Base-by-base conservation (phyloP, 2,888 invertebrate genomes). In the Dolichopus griseipennis region DNA sequence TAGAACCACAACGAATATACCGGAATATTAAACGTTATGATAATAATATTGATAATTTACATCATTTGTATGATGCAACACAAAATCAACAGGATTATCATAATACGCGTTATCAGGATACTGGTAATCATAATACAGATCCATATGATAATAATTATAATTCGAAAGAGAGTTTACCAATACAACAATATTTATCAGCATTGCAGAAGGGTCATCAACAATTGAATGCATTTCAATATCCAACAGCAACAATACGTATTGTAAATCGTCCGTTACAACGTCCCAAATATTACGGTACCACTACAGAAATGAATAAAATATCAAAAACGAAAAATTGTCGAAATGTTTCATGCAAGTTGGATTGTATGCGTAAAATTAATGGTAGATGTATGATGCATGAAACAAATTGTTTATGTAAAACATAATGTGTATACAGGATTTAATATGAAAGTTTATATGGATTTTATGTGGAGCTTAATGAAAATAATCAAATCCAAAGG, bases 331-430 rank as follows among this genome's bases (percentile, higher is more conserved):
- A 52, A 52, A 52, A 52, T 52, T 52, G 52, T 52, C 15, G n/a
- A 18, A 52, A 52, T 52, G 52, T 52, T 52, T 52, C 52, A 52
- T 52, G 52, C 18, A 52, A 52, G 18, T n/a, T 52, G 18, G 52
- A 52, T 52, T 52, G 52, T 52, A 52, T 52, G 52, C 15, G n/a
- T 18, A 52, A 52, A 52, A 52, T 52, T n/a, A 52, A 52, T 18
- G 52, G 52, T 52, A 52, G 15, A 52, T 52, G 52, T 52, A 52
- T 52, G 52, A 52, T 52, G 6, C 9, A 15, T 52, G 52, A 52
- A 52, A 52, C 52, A 18, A 52, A 52, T 52, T 52, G 52, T 52
- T 52, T 52, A 52, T 52, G 52, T n/a, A 52, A 52, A 18, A 52
- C 12, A 18, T 52, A n/a, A 18, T 2, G 15, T 4, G 18, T 10